Evolutionary conservation across 2,888 invertebrate species (phyloP).

Genomic region (Clivina fossor): DNA sequence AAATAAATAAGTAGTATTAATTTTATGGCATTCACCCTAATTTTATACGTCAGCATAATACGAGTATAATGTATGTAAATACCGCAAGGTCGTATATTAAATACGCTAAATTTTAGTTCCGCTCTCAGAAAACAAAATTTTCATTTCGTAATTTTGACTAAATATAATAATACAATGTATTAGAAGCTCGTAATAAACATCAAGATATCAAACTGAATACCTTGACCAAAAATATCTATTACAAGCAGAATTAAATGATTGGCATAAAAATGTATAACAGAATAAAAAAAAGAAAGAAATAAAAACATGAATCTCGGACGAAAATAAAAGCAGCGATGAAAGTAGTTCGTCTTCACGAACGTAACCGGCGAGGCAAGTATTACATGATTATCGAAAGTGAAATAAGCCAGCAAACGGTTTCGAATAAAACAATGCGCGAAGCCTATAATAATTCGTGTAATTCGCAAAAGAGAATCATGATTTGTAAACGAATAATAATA

Average conservation of each 20-base stretch:
- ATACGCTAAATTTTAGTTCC: no score
- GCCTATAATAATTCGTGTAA: no score
- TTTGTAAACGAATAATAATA: background rate
- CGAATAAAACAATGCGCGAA: no score
- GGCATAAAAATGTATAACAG: background rate
- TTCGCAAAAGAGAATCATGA: no score
- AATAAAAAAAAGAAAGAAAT: background rate
- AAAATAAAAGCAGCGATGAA: constrained; percentile 5
- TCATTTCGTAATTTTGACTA: no score
- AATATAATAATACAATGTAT: background rate
- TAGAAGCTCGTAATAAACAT: background rate
- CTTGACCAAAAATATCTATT: constrained; percentile 6
- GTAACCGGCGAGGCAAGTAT: background rate
- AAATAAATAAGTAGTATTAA: no score
- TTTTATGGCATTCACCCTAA: no score
- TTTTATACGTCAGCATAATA: no score
- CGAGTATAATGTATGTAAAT: no score
- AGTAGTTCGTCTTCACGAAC: background rate
- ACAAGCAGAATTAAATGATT: background rate
- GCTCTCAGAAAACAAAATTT: no score
- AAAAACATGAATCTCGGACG: background rate
- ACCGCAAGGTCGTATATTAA: no score
- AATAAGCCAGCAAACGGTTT: no score
- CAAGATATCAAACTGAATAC: constrained; percentile 2
- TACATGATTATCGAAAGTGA: constrained; percentile 13